Evolutionary conservation across 2,797 vertebrate genomes (phyloP), one percentile per base, ranked within the genome.

Genomic region (Trematomus bernacchii): DNA sequence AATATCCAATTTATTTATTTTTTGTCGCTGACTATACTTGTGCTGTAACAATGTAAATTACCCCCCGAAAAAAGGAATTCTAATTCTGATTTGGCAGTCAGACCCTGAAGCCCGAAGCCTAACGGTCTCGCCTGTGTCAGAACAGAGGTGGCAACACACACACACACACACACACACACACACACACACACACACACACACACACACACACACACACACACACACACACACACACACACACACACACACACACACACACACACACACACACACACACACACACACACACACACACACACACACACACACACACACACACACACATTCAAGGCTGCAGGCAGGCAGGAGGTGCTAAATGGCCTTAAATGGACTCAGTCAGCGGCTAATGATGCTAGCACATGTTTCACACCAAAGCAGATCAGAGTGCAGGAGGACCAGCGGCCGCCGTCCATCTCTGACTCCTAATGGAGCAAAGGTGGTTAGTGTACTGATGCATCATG

Each of bases 311-410:
- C 59, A 73, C 60, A 85, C 80, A 9, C 7, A 37, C 33, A 37
- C 33, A 37, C 33, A 9, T 0, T 18, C 77, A 82, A 70, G 63
- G 74, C 83, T 84, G 83, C 77, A 84, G 85, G 87, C 79, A 73
- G 66, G 19, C 72, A 84, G 72, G 78, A 88, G 76, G 85, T 91
- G 93, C 87, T 93, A 94, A 93, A 91, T 87, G 86, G 79, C 82
- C 87, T 89, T 79, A 91, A 91, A 93, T 91, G 84, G 86, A 81
- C 86, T 82, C 80, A 74, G 85, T 91, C 83, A 86, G 87, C 53
- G 52, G 80, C 82, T 89, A 85, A 84, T 93, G 77, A 87, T 73
- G 83, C 48, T 64, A 62, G 69, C 80, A 85, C 80, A 82, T 79
- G 78, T 82, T 89, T 85, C 80, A 84, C 80, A 81, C 76, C 59